phyloP scores from a whole-genome alignment of 2,888 invertebrate genomes.

The Chymomyza amoena region DNA sequence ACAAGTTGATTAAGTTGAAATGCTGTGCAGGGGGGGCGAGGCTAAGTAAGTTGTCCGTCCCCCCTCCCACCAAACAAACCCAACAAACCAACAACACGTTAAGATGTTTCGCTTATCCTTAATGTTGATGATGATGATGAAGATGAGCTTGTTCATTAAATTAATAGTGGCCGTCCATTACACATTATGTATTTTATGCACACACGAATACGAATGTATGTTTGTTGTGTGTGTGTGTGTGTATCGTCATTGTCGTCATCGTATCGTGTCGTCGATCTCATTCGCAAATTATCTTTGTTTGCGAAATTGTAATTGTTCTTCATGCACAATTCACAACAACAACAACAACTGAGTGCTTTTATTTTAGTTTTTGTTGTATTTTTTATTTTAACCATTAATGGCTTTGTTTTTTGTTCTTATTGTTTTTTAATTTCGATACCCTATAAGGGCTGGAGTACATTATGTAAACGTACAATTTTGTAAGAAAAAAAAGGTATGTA shows the following conservation, averaged over 20 bases:
- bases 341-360: background rate
- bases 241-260: constrained; percentile 37
- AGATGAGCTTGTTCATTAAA: background rate
- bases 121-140: background rate
- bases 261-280: constrained; percentile 60
- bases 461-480: background rate
- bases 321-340: constrained; percentile 40
- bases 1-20: background rate
- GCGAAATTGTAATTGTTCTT: constrained; percentile 67
- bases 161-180: background rate
- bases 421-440: constrained; percentile 5
- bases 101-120: background rate
- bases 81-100: no score
- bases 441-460: background rate
- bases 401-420: constrained; percentile 30
- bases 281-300: constrained; percentile 69
- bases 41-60: no score
- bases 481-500: no score
- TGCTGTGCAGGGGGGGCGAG: no score
- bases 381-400: constrained; percentile 51
- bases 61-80: no score
- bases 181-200: background rate
- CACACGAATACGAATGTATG: no score
- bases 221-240: no score
- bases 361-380: constrained; percentile 1